A percentile compares a stretch with the other conserved stretches of the same genome.
Evolutionary conservation across 2,797 vertebrate species (phyloP).

Genomic region (Lophius americanus): DNA sequence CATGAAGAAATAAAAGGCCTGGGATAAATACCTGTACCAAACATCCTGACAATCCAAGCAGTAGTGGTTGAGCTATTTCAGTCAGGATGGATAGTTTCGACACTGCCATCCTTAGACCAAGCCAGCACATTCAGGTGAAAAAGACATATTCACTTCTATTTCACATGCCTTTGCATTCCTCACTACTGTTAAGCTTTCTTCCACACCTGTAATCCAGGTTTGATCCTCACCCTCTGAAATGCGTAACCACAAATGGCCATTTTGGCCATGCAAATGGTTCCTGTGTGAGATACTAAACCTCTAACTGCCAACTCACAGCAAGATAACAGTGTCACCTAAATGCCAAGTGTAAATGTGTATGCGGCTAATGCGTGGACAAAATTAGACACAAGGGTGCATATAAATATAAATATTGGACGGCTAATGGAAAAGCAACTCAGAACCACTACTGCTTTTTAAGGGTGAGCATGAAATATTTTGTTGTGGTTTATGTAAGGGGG

Average conservation of each 20-base stretch:
- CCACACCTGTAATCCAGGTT: slow-evolving; percentile 48
- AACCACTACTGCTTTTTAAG: slow-evolving; percentile 38
- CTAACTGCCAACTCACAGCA: slow-evolving; percentile 28
- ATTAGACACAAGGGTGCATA: slow-evolving; percentile 30
- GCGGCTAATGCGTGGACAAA: slow-evolving; percentile 20
- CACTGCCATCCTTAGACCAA: neutral
- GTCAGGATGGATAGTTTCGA: neutral
- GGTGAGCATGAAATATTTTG: slow-evolving; percentile 13
- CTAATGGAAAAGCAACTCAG: slow-evolving; percentile 27
- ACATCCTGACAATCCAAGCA: neutral
- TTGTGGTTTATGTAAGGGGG: slow-evolving; percentile 28
- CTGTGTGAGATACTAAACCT: slow-evolving; percentile 39
- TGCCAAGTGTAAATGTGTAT: slow-evolving; percentile 40
- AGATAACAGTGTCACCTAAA: slow-evolving; percentile 47
- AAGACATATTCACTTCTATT: slow-evolving; percentile 14
- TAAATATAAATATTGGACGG: slow-evolving; percentile 24
- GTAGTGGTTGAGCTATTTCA: neutral
- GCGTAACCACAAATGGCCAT: slow-evolving; percentile 25
- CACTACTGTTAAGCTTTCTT: slow-evolving; percentile 18
- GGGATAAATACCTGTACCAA: neutral
- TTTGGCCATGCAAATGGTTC: slow-evolving; percentile 43
- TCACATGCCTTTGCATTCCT: slow-evolving; percentile 29
- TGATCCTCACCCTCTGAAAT: slow-evolving; percentile 42
- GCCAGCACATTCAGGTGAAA: neutral
- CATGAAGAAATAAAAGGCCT: too few species aligned